Conservation (phyloP, 1,140 invertebrate genomes). For the Anthonomus grandis region DNA sequence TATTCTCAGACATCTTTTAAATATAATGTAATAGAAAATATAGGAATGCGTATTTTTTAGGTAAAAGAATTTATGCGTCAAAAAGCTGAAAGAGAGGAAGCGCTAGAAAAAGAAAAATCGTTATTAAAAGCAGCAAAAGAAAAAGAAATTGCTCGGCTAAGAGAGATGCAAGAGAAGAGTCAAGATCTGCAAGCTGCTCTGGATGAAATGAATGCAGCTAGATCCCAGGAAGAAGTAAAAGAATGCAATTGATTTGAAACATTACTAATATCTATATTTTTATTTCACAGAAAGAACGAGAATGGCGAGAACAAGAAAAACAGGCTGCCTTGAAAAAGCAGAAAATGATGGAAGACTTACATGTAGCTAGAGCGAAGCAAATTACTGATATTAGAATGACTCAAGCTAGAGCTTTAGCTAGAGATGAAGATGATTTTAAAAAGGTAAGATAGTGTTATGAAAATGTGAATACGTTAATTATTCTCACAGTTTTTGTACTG, state of each 20-base stretch:
- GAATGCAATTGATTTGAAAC: neutral
- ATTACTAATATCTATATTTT: neutral
- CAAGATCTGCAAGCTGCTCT: constrained; percentile 43
- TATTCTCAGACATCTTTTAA: too few species aligned
- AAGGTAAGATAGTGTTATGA: too few species aligned
- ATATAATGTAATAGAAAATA: too few species aligned
- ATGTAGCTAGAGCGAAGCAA: constrained; percentile 50
- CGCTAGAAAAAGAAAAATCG: constrained; percentile 53
- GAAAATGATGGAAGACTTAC: constrained; percentile 41
- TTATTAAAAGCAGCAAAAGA: constrained; percentile 52
- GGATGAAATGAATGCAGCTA: constrained; percentile 48
- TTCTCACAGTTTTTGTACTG: too few species aligned
- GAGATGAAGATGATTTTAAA: constrained; percentile 59
- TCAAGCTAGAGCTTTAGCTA: constrained; percentile 58
- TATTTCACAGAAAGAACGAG: constrained; percentile 44
- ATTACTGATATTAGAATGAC: constrained; percentile 52
- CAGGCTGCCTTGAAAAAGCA: constrained; percentile 38
- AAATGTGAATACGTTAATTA: neutral
- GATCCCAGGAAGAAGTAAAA: constrained; percentile 49
- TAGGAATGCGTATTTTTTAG: constrained; percentile 37
- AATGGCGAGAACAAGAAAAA: constrained; percentile 49
- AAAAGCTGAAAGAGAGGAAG: constrained; percentile 57
- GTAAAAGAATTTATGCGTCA: constrained; percentile 59
- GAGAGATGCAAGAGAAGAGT: constrained; percentile 50
- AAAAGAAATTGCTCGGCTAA: constrained; percentile 51